These are phyloP conservation scores for Luperina testacea DNA, from an alignment of 2,888 invertebrate genomes.

Conservation along the genomic window DNA sequence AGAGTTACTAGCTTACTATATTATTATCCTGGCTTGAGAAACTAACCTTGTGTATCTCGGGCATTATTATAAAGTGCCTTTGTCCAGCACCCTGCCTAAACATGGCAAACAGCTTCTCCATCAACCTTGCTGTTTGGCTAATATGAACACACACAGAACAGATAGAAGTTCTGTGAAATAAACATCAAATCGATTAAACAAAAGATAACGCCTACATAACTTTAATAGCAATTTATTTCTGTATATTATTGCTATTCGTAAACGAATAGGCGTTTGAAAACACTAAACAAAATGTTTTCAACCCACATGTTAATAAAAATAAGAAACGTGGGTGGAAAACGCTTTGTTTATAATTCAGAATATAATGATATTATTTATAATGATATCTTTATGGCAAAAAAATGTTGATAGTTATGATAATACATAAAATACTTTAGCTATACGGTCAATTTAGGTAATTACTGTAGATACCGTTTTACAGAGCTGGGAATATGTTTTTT, in stretches of 20 bases:
- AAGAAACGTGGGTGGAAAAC: no score
- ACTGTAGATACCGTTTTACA: no score
- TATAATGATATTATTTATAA: no score
- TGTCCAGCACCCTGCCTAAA: not conserved
- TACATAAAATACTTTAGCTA: no score
- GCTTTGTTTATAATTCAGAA: no score
- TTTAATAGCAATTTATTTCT: not conserved
- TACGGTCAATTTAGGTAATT: no score
- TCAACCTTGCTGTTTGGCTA: not conserved
- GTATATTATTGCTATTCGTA: constrained; percentile 1
- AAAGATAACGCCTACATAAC: not conserved
- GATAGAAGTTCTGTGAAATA: no score
- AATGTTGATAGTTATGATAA: not conserved
- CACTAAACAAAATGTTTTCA: no score
- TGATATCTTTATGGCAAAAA: not conserved
- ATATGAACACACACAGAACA: not conserved
- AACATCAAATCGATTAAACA: not conserved
- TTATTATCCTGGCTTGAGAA: not conserved
- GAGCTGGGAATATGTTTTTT: not conserved
- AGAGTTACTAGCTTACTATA: not conserved
- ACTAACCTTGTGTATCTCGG: not conserved
- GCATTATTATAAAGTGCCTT: not conserved
- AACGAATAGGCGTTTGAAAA: not conserved
- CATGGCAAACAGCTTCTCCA: not conserved
- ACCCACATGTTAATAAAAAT: no score